Base-by-base conservation (phyloP, 2,113 vertebrate genomes). In the Sinocyclocheilus maitianheensis region DNA sequence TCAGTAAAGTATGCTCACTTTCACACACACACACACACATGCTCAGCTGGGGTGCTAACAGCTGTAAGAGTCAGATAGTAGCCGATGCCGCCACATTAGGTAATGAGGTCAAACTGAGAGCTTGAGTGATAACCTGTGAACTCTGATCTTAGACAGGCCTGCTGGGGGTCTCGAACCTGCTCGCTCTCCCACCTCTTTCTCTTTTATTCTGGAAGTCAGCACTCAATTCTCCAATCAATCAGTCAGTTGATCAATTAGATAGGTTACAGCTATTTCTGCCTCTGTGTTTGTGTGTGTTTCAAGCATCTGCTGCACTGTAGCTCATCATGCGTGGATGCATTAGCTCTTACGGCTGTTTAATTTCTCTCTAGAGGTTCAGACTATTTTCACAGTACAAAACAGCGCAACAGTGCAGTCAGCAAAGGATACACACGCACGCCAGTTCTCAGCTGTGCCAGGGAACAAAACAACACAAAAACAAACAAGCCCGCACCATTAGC, bases 51-150 rank as follows among this genome's bases (percentile, higher is more conserved):
- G 87, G 95, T 91, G 94, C 93, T 92, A 93, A 94, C 92, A 90
- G 88, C 91, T 75, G 84, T 76, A 72, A 78, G 67, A 85, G 74
- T 40, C 65, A 83, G 40, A 48, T 90, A 90, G 94, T 95, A 94
- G 96, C 94, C 93, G 93, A 95, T 93, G 91, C 93, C 94, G 94
- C 93, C 93, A 92, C 93, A 88, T 77, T 84, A 84, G 88, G 94
- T 96, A 95, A 96, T 96, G 95, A 96, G 96, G 95, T 96, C 96
- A 95, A 88, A 78, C 85, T 90, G 82, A 34, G 87, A 92, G 94
- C 90, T 86, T 93, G 87, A 63, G 91, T 90, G 94, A 96, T 96
- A 95, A 96, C 95, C 95, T 85, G 93, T 91, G 88, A 92, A 92
- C 91, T 92, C 91, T 71, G 93, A 91, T 91, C 90, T 91, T 88